Base-by-base conservation (phyloP, 92 coral and sea anemone genomes). In the Blastomussa wellsi region DNA sequence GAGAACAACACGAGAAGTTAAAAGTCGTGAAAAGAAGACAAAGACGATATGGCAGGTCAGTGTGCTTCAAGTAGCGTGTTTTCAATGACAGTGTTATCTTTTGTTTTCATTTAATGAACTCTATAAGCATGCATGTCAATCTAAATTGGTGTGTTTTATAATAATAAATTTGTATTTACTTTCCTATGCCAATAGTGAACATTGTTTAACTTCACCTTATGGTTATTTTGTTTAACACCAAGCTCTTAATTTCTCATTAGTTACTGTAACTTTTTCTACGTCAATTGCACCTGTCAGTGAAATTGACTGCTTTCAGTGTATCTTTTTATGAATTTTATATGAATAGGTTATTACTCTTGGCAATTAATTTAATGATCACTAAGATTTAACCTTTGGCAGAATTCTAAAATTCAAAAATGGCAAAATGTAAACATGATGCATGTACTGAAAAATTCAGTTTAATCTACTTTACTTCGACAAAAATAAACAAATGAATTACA, bases 41-140 rank as follows among this genome's bases (percentile, higher is more conserved):
- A 6, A 11, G 2, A 14, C n/a, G 72, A 20, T 15, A 72, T 82
- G 86, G 12, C 52, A 70, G 2, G 86, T 82, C 66, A 80, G 74
- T 80, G 71, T 39, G 49, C 12, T 44, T 5, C 24, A 59, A 59
- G 68, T 62, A 26, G 35, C n/a, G n/a, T 26, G 35, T 57, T 57
- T 22, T 24, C 12, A 57, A 57, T 24, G 2, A 57, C 65, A 5
- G 65, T 55, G 3, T 57, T 57, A 24, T 57, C 49, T 44, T 44
- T 51, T 51, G 57, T 51, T 51, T 51, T 51, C 57, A 13, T 17
- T 51, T 3, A 14, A 51, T 51, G 22, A 51, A 0, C 4, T 14
- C 0, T 17, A 48, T 15, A 29, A 24, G 32, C 66, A 24, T 7
- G 12, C 68, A 26, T 62, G 68, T 28, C 28, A 28, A 62, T n/a